Percentiles rank a stretch among this genome's conserved stretches.
phyloP scores from a whole-genome alignment of 1,140 invertebrate genomes.

The Lethocerus indicus region DNA sequence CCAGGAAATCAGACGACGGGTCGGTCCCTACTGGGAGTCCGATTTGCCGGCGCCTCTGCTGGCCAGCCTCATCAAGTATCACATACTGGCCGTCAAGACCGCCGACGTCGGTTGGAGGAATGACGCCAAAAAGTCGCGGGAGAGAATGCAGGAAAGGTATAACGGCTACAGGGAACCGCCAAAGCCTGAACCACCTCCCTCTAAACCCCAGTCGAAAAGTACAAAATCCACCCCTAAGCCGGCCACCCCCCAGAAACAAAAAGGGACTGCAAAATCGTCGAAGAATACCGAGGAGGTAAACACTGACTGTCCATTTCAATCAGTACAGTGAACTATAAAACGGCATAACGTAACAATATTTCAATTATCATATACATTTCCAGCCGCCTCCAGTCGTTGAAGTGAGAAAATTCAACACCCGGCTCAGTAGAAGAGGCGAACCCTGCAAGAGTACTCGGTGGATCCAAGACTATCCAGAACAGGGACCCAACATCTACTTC shows the following conservation, averaged over 20 bases:
- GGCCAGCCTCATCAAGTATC: conserved; percentile 1
- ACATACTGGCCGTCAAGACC: background rate
- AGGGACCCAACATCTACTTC: conserved; percentile 33
- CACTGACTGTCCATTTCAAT: no score
- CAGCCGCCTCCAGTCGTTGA: no score
- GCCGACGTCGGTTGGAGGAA: background rate
- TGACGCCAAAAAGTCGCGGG: background rate
- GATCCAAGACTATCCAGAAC: conserved; percentile 30
- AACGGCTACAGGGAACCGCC: background rate
- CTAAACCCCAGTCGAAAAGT: no score
- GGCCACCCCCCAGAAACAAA: no score
- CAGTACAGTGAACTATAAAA: no score
- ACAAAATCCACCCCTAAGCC: no score
- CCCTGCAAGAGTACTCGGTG: conserved; percentile 33
- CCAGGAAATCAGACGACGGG: background rate
- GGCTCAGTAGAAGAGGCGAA: conserved; percentile 29
- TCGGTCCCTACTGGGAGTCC: background rate
- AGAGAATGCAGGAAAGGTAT: background rate
- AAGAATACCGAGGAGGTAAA: no score
- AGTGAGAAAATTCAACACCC: conserved; percentile 29
- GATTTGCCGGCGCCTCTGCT: background rate
- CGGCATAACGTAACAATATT: no score
- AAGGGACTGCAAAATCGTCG: no score
- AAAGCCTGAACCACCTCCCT: conserved; percentile 21
- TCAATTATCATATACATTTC: no score